Evolutionary conservation across 2,797 vertebrate genomes (phyloP).

Genomic region (Sylvilagus floridanus): DNA sequence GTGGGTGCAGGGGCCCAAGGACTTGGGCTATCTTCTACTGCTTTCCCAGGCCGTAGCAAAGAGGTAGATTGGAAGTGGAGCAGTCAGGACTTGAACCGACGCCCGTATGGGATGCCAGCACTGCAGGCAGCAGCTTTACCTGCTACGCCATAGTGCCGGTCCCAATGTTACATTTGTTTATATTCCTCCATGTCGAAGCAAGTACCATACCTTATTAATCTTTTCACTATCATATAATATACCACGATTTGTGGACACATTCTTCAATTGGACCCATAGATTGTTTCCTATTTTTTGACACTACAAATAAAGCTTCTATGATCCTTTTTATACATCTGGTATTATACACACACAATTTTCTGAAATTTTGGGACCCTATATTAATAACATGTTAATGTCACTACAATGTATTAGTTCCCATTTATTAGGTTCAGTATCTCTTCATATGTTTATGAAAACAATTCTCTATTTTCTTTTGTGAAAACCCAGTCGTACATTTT

Average conservation of each 20-base stretch:
- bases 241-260: background rate
- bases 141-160: no score
- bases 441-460: constrained; percentile 35
- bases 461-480: constrained; percentile 17
- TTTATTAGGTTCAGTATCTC: background rate
- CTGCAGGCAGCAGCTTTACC: no score
- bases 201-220: background rate
- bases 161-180: no score
- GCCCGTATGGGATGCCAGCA: no score
- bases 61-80: no score
- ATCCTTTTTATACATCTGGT: background rate
- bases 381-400: background rate
- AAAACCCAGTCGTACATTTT: background rate
- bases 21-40: no score
- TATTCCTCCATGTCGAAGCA: background rate
- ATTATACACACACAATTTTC: background rate
- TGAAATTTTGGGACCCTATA: background rate
- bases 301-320: background rate
- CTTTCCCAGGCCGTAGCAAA: no score
- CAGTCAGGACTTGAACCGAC: no score
- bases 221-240: background rate
- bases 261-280: background rate
- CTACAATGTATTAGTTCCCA: background rate
- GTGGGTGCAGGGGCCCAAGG: no score
- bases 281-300: background rate